Base-by-base conservation (phyloP, 2,888 invertebrate genomes). In the Harmothoe impar region DNA sequence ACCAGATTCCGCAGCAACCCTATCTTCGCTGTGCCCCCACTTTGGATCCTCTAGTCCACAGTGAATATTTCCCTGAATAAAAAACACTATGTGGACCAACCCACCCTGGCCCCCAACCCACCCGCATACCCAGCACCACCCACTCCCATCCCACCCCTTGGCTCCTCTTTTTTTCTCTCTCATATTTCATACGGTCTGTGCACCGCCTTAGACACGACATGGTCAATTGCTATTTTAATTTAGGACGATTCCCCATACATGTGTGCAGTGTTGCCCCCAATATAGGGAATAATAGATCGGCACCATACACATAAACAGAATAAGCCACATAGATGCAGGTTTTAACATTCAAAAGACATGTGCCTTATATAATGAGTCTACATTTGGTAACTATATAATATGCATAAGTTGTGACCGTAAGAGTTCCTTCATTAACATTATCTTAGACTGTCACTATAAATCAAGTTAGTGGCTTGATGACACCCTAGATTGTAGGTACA, bases 161-260 rank as follows among this genome's bases (percentile, higher is more conserved):
- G 81, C 43, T 23, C 43, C 20, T 29, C 77, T 17, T 31, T 25
- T 77, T 23, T 81, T 43, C 10, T 81, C 25, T 72, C 72, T 72
- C 72, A 72, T 72, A 72, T 72, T 72, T 72, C 72, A 72, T 72
- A 72, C 72, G 29, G 72, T 72, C 29, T 25, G 12, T 25, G 29
- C 29, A 25, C 29, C 29, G 72, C 72, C 72, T 72, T 29, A 72
- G 72, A 72, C 72, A 25, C 35, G 81, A 81, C 81, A 81, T 43
- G 81, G 81, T 81, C 81, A 81, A 81, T 81, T 81, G 43, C 43
- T 81, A 81, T 81, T 81, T 81, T 81, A 81, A 81, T 81, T 81
- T 81, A 1, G 33, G 81, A 81, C 25, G 20, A 29, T 77, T 31
- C 77, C 77, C 25, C 77, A 77, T 15, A 77, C 29, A 77, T 43